These are phyloP conservation scores for Pollenia amentaria DNA, from an alignment of 2,888 invertebrate species.

Conservation along the genomic window DNA sequence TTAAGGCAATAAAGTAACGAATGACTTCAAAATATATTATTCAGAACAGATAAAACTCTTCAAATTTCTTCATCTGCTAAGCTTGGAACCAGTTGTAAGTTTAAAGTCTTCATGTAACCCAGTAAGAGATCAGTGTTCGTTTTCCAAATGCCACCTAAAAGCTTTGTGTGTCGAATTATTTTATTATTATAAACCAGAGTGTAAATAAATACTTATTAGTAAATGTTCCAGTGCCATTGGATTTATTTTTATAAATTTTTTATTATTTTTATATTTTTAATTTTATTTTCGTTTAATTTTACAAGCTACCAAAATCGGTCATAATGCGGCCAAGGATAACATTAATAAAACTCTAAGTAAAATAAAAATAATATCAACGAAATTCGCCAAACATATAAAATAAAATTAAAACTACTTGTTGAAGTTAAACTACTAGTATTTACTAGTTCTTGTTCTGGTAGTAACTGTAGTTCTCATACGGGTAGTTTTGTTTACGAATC, in stretches of 20 bases:
- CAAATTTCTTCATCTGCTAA: too few relatives aligned
- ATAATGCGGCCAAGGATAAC: conserved; percentile 76
- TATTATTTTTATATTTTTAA: conserved; percentile 23
- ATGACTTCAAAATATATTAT: too few relatives aligned
- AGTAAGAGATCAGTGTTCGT: too few relatives aligned
- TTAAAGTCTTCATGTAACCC: too few relatives aligned
- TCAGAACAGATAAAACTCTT: too few relatives aligned
- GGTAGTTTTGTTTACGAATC: not conserved
- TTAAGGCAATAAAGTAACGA: too few relatives aligned
- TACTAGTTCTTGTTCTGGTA: not conserved
- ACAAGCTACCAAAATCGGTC: conserved; percentile 74
- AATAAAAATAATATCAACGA: conserved; percentile 33
- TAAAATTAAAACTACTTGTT: conserved; percentile 27
- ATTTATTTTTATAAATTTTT: not conserved
- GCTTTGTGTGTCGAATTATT: not conserved
- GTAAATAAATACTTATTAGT: not conserved
- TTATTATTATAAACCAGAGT: not conserved
- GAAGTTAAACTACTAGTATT: not conserved
- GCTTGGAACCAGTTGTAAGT: too few relatives aligned
- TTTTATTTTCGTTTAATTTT: conserved; percentile 49
- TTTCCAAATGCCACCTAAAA: not conserved
- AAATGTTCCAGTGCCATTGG: conserved; percentile 43
- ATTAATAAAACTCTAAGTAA: conserved; percentile 45
- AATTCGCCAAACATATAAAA: conserved; percentile 13
- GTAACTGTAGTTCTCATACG: not conserved